Conservation (phyloP, 2,113 vertebrate genomes). For the Aleadryas rufinucha region DNA sequence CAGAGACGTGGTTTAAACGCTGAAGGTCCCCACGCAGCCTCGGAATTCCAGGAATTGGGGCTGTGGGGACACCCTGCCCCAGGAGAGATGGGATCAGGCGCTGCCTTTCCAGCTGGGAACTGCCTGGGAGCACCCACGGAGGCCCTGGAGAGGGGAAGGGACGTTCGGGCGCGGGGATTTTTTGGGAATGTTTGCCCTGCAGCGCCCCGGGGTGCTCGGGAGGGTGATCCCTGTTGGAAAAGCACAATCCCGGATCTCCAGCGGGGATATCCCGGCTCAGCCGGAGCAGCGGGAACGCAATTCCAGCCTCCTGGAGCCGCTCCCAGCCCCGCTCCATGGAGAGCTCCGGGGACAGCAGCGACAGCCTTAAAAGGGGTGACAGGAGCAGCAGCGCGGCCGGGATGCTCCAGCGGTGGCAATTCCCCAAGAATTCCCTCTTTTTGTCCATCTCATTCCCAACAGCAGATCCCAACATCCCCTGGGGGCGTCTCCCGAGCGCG, state of each 20-base stretch:
- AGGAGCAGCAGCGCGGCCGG: not conserved
- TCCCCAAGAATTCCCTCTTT: not conserved
- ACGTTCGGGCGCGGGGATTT: fast-evolving
- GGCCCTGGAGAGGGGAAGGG: not conserved
- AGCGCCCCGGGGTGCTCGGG: not conserved
- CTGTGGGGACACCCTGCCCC: fast-evolving
- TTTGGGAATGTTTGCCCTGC: not conserved
- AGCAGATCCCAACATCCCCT: not conserved
- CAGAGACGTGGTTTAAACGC: not conserved
- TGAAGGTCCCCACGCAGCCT: not conserved
- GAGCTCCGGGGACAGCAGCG: not conserved
- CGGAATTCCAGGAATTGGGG: not conserved
- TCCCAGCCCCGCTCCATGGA: not conserved
- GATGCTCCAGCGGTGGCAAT: not conserved
- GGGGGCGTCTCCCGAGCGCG: fast-evolving
- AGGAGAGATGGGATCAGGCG: not conserved
- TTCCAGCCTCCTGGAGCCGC: not conserved
- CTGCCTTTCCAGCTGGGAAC: not conserved
- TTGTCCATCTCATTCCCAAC: not conserved
- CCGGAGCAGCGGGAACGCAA: not conserved
- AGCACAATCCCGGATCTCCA: not conserved
- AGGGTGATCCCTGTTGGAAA: fast-evolving
- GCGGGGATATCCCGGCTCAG: not conserved
- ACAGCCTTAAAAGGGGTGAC: constrained; percentile 46
- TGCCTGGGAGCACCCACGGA: not conserved